A percentile compares a stretch with the other conserved stretches of the same genome.
phyloP scores from a whole-genome alignment of 2,797 vertebrate genomes.

The Muscicapa comitata region DNA sequence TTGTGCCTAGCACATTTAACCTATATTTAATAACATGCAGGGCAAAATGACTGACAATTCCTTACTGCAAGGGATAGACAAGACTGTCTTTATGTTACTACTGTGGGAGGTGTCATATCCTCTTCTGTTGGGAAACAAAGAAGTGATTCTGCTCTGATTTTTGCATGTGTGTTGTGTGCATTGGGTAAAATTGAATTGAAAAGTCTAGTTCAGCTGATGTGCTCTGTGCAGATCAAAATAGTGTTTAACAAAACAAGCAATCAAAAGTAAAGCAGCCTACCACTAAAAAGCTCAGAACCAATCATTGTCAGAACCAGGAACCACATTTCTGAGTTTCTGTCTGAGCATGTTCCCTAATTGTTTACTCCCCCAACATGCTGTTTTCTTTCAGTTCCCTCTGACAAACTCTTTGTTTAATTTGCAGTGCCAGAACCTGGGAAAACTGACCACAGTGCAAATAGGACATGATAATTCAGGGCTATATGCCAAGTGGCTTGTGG shows the following conservation, averaged over 20 bases:
- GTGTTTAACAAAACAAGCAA: background rate
- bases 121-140: background rate
- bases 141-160: background rate
- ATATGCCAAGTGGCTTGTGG: constrained; percentile 98
- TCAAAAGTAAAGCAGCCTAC: background rate
- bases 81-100: background rate
- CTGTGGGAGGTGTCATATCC: background rate
- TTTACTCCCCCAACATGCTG: background rate
- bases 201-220: background rate
- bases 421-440: constrained; percentile 97
- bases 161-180: background rate
- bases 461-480: constrained; percentile 97
- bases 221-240: background rate
- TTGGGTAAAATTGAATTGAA: background rate
- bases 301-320: background rate
- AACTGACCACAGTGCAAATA: constrained; percentile 97
- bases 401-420: constrained; percentile 28
- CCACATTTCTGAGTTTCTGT: background rate
- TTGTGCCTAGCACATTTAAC: background rate
- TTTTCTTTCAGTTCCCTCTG: background rate
- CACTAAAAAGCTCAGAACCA: background rate
- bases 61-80: background rate
- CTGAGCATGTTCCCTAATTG: background rate
- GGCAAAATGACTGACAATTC: background rate
- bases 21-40: background rate